Base-by-base conservation (phyloP, 2,113 vertebrate species). In the Ancistrus triradiatus region DNA sequence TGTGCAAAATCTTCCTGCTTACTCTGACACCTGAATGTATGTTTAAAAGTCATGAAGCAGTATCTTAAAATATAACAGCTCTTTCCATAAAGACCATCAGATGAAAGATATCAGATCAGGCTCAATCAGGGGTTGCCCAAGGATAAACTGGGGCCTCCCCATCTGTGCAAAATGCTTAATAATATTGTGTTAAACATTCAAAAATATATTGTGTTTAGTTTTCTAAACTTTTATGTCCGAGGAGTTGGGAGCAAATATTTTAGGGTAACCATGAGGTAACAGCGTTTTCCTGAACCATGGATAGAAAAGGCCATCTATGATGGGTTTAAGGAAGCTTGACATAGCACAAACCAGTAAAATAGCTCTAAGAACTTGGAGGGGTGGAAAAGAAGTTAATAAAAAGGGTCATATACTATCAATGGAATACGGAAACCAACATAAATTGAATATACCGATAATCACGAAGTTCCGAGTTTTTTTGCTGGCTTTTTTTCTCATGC, bases 241-340 rank as follows among this genome's bases (percentile, higher is more conserved):
- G 1, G 73, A 77, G 11, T 69, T 55, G 7, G 47, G 7, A 18
- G 19, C 53, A 59, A 77, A 79, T 72, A 79, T 79, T 51, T 72
- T n/a, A 77, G 13, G 22, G 75, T 71, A 4, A 81, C 1, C 55
- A 81, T 77, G 2, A 77, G 63, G 44, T 38, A n/a, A 65, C 14
- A 77, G 40, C 2, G 71, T 63, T 70, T 81, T 81, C 37, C 69
- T 74, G 46, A 79, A 81, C 79, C 79, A 81, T 6, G 79, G 77
- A 28, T 79, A 81, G 43, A 79, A 71, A 27, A 77, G 42, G 7
- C 66, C 79, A 28, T 81, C 79, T 46, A 81, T 79, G 3, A 81
- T 68, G 25, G 79, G 79, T 49, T 81, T 79, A 43, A 2, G 77
- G 62, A 10, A 75, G 77, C 55, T 81, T 79, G 37, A 81, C 61